Percentiles rank a stretch among this genome's conserved stretches.
Evolutionary conservation across 2,888 invertebrate genomes (phyloP).

Genomic region (Labia minor): DNA sequence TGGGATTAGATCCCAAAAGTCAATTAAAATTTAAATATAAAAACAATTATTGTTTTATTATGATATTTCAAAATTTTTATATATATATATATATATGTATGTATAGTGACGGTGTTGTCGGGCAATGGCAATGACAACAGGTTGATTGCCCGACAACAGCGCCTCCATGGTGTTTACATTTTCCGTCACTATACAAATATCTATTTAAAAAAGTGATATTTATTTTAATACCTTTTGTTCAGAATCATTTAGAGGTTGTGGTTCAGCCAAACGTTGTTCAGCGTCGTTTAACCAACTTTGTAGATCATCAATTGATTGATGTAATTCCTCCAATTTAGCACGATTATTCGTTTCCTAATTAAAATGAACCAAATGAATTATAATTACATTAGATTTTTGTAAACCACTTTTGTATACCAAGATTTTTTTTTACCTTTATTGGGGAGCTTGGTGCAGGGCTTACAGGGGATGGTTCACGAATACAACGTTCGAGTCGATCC

Average conservation of each 20-base stretch:
- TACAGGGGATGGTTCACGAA: neutral
- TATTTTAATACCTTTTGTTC: neutral
- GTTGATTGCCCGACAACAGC: too few species aligned
- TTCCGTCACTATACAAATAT: neutral
- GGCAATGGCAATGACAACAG: too few species aligned
- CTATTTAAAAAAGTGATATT: neutral
- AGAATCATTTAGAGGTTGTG: neutral
- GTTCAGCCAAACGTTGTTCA: slow-evolving; percentile 24
- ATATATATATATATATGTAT: too few species aligned
- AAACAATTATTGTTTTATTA: too few species aligned
- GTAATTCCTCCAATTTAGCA: neutral
- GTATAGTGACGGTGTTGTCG: too few species aligned
- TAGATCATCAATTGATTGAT: slow-evolving; percentile 25
- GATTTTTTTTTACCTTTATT: neutral
- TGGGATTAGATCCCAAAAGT: too few species aligned
- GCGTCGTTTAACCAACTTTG: slow-evolving; percentile 27
- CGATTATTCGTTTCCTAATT: neutral
- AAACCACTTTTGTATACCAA: too few species aligned
- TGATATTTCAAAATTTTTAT: too few species aligned
- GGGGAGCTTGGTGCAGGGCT: neutral
- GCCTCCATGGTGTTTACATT: too few species aligned
- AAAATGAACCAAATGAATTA: neutral
- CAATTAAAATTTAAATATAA: too few species aligned
- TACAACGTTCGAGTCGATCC: slow-evolving; percentile 25
- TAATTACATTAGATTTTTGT: too few species aligned